A percentile compares a stretch with the other conserved stretches of the same genome.
These are phyloP conservation scores for Myotis brandtii DNA, from an alignment of 2,113 vertebrate species.

Conservation along the genomic window DNA sequence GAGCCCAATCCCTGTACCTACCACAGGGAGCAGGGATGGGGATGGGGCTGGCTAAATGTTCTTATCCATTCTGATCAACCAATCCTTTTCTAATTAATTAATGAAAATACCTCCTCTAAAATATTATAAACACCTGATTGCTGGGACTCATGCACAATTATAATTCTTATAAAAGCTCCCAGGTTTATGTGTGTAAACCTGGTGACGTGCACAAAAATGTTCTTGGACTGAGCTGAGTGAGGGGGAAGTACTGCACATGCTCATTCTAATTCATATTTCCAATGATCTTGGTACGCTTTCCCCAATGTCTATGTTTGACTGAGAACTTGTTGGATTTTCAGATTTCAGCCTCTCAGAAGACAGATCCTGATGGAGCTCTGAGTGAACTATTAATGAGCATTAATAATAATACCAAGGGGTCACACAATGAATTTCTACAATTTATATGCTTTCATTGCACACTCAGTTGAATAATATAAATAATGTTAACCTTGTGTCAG, in stretches of 20 bases:
- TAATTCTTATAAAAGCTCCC: neutral
- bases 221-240: neutral
- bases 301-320: neutral
- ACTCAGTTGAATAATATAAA: neutral
- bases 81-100: neutral
- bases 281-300: neutral
- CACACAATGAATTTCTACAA: neutral
- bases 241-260: rapidly evolving
- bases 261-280: neutral
- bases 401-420: neutral
- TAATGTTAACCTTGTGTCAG: neutral
- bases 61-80: neutral
- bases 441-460: neutral
- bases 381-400: neutral
- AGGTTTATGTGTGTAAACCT: neutral
- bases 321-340: neutral
- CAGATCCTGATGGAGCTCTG: neutral
- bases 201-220: rapidly evolving
- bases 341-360: neutral
- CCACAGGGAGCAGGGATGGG: neutral
- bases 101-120: neutral
- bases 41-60: neutral
- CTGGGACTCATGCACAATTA: neutral
- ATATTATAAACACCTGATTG: neutral
- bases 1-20: neutral